phyloP scores from a whole-genome alignment of 1,140 invertebrate genomes.

The Trissolcus basalis region DNA sequence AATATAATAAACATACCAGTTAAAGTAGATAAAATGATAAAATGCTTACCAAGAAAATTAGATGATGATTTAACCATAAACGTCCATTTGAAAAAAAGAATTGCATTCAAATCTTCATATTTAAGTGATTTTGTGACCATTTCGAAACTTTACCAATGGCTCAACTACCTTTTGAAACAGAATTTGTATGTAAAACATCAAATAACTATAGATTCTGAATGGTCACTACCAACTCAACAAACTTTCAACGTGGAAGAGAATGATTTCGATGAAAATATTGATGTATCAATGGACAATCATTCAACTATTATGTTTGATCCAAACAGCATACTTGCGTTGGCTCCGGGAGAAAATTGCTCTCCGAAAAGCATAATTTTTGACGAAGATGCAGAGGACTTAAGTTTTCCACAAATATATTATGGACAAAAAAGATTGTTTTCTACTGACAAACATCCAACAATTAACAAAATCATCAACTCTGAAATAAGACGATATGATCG shows the following conservation, averaged over 20 bases:
- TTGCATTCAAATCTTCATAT: slow-evolving; percentile 18
- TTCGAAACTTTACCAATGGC: slow-evolving; percentile 14
- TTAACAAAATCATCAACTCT: slow-evolving; percentile 37
- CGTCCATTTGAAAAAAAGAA: slow-evolving; percentile 20
- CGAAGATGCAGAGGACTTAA: slow-evolving; percentile 32
- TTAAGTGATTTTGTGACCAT: slow-evolving; percentile 8
- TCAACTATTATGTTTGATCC: slow-evolving; percentile 17
- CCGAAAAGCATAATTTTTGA: slow-evolving; percentile 37
- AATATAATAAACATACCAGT: slow-evolving; percentile 18
- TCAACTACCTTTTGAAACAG: slow-evolving; percentile 1
- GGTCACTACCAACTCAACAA: not conserved
- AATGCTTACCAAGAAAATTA: slow-evolving; percentile 13
- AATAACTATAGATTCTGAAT: slow-evolving; percentile 1
- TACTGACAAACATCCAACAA: slow-evolving; percentile 11
- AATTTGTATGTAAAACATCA: slow-evolving; percentile 15
- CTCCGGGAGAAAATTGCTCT: slow-evolving; percentile 42
- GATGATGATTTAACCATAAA: slow-evolving; percentile 9
- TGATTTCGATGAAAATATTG: slow-evolving; percentile 7
- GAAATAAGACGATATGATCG: slow-evolving; percentile 41
- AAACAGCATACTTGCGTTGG: slow-evolving; percentile 24
- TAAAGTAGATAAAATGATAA: slow-evolving; percentile 11
- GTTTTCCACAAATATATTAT: slow-evolving; percentile 35
- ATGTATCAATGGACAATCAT: not conserved
- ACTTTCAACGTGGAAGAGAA: slow-evolving; percentile 11
- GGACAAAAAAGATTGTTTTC: slow-evolving; percentile 11